phyloP scores from a whole-genome alignment of 53 echinoderm and acorn worm genomes.

The Holothuria scabra region DNA sequence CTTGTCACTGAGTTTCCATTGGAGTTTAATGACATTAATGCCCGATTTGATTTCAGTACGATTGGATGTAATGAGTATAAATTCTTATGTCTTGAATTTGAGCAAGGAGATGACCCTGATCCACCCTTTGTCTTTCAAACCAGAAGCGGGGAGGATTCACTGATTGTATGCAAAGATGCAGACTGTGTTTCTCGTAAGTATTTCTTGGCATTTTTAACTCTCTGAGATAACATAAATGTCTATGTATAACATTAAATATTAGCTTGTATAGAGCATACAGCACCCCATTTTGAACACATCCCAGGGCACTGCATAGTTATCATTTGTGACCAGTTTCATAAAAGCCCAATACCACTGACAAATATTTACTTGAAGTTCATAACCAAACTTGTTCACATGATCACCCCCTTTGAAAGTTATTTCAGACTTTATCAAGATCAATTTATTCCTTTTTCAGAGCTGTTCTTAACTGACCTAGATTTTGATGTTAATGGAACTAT shows the following conservation, averaged over 20 bases:
- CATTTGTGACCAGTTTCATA: too few species aligned
- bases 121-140: conserved; percentile 82
- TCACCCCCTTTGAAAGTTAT: too few species aligned
- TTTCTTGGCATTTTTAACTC: too few species aligned
- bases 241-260: too few species aligned
- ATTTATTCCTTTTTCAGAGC: conserved; percentile 42
- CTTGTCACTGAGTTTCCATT: conserved; percentile 58
- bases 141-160: conserved; percentile 56
- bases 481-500: conserved; percentile 54
- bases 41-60: conserved; percentile 71
- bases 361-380: too few species aligned
- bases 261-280: too few species aligned
- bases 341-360: too few species aligned
- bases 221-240: too few species aligned
- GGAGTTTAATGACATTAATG: conserved; percentile 59
- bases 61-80: conserved; percentile 77
- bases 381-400: too few species aligned
- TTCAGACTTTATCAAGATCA: too few species aligned
- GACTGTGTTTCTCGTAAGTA: conserved; percentile 79
- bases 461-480: conserved; percentile 57
- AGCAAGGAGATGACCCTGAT: conserved; percentile 57
- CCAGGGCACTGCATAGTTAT: too few species aligned
- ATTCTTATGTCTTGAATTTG: conserved; percentile 81
- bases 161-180: conserved; percentile 71
- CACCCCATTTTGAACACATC: too few species aligned